Evolutionary conservation across 2,113 vertebrate species (phyloP), one percentile per base, ranked within the genome.

Genomic region (Grantiella picta): DNA sequence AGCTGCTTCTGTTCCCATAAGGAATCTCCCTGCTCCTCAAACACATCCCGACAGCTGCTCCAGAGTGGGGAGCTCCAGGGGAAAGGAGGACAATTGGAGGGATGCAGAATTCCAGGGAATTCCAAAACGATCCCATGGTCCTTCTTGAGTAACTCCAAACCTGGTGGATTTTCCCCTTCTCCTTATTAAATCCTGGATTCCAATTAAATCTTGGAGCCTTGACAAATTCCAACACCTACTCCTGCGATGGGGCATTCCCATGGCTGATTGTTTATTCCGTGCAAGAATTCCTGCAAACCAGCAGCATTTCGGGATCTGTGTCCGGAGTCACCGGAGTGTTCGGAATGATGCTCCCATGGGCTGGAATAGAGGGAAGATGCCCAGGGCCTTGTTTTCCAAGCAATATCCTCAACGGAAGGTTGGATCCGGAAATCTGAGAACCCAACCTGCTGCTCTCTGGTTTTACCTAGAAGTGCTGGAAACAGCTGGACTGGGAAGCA

Each of bases 381-480:
- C 60, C 6, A 9, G 8, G n/a, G 13, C 7, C 36, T 60, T 1
- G 33, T 38, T 38, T 50, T 42, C 53, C 59, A 68, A 50, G 40
- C 70, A 80, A 53, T 16, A 56, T 45, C 49, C 81, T 79, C 31
- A 9, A 3, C 0, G 3, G 64, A 9, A 57, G 10, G 5, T 31
- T 14, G 20, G 60, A 44, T 68, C 29, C 1, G 3, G 36, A 35
- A 23, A 53, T 38, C 9, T 15, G 1, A 8, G 29, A 60, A 5
- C 1, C 6, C 61, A 7, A 7, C 6, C 17, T 22, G 7, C 45
- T 3, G 1, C 40, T 20, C 1, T 2, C 12, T 22, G 4, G 24
- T 35, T 66, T 80, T 35, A 3, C 24, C 11, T 76, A 53, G 40
- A 15, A 24, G 31, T 2, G 21, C 63, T 21, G 50, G 9, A 10